phyloP scores from a whole-genome alignment of 2,113 vertebrate species.

The Megatriorchis doriae region DNA sequence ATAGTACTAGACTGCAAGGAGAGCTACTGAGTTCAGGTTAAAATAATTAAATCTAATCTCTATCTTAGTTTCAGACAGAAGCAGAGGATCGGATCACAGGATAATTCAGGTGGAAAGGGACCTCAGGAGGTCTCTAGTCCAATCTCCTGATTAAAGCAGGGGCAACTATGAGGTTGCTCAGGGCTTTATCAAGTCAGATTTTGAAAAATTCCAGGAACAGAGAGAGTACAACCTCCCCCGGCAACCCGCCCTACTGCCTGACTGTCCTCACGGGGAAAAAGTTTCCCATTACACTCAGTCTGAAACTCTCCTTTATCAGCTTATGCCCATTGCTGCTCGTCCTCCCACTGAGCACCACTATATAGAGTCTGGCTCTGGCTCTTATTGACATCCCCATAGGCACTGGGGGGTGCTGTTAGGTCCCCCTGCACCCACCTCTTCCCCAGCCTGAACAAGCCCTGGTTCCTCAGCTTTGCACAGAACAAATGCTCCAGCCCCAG shows the following conservation, averaged over 20 bases:
- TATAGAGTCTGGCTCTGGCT: neutral
- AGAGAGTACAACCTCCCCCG: neutral
- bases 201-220: neutral
- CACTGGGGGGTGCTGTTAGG: neutral
- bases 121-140: neutral
- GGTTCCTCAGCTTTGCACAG: neutral
- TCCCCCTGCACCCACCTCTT: neutral
- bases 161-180: neutral
- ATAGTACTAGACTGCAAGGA: neutral
- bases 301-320: neutral
- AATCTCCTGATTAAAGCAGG: neutral
- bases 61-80: neutral
- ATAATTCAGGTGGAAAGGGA: neutral
- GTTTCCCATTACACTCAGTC: neutral
- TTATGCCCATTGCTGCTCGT: neutral
- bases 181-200: neutral
- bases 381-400: neutral
- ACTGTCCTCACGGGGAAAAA: neutral
- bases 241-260: neutral
- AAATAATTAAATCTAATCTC: neutral
- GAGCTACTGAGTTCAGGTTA: neutral
- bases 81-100: neutral
- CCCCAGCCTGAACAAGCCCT: neutral
- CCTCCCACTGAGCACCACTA: accelerated
- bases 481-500: neutral